These are phyloP conservation scores for Gadus macrocephalus DNA, from an alignment of 2,113 vertebrate genomes.

Conservation along the genomic window DNA sequence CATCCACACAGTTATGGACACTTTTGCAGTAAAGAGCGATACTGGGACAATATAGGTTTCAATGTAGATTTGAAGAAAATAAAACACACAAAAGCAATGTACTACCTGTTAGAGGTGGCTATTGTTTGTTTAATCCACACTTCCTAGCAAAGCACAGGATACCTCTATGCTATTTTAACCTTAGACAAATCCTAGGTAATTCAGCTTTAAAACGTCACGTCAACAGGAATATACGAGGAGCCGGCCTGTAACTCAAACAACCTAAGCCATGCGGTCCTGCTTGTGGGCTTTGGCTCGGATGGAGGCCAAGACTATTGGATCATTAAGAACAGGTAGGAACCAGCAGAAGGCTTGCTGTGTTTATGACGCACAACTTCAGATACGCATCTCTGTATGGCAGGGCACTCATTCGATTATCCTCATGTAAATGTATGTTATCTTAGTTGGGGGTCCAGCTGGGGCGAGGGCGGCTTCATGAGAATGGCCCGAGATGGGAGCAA, in stretches of 20 bases:
- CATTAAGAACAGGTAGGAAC: conserved; percentile 74
- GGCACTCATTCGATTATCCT: no score
- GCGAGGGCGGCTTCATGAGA: conserved; percentile 73
- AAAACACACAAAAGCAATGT: no score
- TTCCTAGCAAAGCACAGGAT: no score
- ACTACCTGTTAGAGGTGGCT: no score
- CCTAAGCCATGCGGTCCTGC: conserved; percentile 72
- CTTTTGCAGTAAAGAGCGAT: neutral
- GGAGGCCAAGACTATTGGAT: conserved; percentile 73
- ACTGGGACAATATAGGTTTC: neutral
- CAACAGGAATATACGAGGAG: conserved; percentile 72
- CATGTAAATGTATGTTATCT: neutral
- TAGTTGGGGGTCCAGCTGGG: conserved; percentile 75
- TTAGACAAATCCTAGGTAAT: no score
- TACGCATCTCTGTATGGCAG: neutral
- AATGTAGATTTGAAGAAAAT: no score
- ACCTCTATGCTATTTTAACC: no score
- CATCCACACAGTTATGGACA: no score
- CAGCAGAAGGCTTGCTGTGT: neutral
- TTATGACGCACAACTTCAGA: no score
- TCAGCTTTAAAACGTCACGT: conserved; percentile 1
- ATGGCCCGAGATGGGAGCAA: conserved; percentile 66
- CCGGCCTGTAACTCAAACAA: conserved; percentile 62
- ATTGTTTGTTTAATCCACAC: no score
- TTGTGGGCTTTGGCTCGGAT: conserved; percentile 73